A percentile compares a stretch with the other conserved stretches of the same genome.
These are phyloP conservation scores for Stegostoma tigrinum DNA, from an alignment of 2,113 vertebrate species.

Conservation along the genomic window DNA sequence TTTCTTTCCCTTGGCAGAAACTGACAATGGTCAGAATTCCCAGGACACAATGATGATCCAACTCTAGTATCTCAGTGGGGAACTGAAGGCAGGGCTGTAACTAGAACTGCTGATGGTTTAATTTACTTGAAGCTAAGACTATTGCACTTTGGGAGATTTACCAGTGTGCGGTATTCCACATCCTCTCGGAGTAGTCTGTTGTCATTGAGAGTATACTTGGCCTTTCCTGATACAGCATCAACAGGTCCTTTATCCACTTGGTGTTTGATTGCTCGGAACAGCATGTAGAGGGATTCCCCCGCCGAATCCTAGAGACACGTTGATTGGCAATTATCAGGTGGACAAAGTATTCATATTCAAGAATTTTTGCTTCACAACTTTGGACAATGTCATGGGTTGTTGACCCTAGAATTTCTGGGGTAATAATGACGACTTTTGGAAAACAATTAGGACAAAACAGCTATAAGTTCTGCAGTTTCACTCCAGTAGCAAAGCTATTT, in stretches of 20 bases:
- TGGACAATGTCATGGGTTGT: background rate
- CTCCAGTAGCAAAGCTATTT: background rate
- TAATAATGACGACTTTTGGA: background rate
- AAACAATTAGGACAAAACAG: background rate
- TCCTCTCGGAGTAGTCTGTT: constrained; percentile 90
- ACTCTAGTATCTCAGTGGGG: too few relatives aligned
- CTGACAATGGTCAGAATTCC: background rate
- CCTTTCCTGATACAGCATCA: constrained; percentile 91
- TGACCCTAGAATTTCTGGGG: background rate
- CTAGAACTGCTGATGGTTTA: background rate
- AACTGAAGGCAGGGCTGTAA: background rate
- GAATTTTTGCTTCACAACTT: background rate
- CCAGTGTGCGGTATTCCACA: constrained; percentile 87
- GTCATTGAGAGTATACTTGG: constrained; percentile 94
- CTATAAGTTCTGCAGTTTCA: background rate
- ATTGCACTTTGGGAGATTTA: constrained; percentile 49
- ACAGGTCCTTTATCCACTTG: constrained; percentile 96
- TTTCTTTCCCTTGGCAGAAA: background rate
- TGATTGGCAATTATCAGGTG: background rate
- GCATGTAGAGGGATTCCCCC: constrained; percentile 90
- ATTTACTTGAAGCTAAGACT: background rate
- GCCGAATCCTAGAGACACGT: constrained; percentile 71
- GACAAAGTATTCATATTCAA: background rate
- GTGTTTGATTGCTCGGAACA: constrained; percentile 94
- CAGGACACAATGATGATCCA: background rate